Evolutionary conservation across 2,113 vertebrate species (phyloP).

Genomic region (Syngnathus floridae): DNA sequence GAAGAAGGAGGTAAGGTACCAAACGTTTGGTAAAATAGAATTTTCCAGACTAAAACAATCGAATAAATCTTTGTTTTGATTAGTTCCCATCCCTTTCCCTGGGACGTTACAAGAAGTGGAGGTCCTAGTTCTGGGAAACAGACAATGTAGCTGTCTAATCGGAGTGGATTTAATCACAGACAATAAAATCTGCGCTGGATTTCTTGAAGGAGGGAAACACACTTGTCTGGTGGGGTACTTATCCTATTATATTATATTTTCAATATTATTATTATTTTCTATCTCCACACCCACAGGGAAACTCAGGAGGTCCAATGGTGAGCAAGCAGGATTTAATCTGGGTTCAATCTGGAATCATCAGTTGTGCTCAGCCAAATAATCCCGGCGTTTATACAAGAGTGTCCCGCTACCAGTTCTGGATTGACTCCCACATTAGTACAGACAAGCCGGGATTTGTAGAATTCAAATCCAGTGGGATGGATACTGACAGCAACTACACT

Average conservation of each 20-base stretch:
- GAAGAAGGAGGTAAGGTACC: conserved; percentile 60
- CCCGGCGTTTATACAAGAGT: conserved; percentile 82
- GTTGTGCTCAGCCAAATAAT: conserved; percentile 75
- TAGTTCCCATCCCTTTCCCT: conserved; percentile 15
- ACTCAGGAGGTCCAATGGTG: conserved; percentile 82
- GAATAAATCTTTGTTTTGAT: neutral
- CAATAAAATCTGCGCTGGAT: conserved; percentile 71
- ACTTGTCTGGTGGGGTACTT: conserved; percentile 41
- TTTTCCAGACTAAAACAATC: neutral
- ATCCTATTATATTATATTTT: neutral
- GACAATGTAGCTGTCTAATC: conserved; percentile 36
- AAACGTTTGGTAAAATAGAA: neutral
- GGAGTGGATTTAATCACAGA: conserved; percentile 46
- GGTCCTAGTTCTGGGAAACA: conserved; percentile 42
- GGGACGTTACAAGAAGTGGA: conserved; percentile 43
- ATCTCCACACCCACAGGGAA: conserved; percentile 61
- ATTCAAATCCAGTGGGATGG: conserved; percentile 38
- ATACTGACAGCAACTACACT: conserved; percentile 37
- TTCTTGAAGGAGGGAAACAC: conserved; percentile 54
- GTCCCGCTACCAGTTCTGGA: conserved; percentile 76
- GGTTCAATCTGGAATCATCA: conserved; percentile 81
- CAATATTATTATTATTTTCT: no score
- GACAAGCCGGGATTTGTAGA: conserved; percentile 52
- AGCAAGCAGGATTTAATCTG: conserved; percentile 66
- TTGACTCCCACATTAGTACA: conserved; percentile 45